Evolutionary conservation across 2,888 invertebrate genomes (phyloP).

Genomic region (Drosophila heteroneura): DNA sequence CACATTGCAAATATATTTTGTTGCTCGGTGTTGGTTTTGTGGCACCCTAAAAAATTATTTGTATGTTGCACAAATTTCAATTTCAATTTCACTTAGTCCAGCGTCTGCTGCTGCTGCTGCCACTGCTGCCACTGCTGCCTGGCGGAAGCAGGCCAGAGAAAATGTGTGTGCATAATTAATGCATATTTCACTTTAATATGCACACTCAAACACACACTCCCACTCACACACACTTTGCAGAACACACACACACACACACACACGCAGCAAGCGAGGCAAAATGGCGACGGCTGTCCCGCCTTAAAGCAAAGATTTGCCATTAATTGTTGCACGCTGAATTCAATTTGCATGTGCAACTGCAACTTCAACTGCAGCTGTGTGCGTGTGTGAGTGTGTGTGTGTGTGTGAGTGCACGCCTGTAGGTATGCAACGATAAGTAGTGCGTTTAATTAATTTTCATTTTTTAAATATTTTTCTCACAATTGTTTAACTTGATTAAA

Average conservation of each 20-base stretch:
- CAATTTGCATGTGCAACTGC: constrained; percentile 56
- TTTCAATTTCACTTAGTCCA: constrained; percentile 68
- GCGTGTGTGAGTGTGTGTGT: constrained; percentile 17
- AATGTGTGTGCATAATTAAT: constrained; percentile 76
- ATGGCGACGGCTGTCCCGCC: constrained; percentile 63
- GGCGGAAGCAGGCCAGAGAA: constrained; percentile 36
- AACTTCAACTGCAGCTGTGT: constrained; percentile 16
- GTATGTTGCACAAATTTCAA: constrained; percentile 47
- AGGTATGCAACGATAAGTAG: constrained; percentile 49
- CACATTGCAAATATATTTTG: constrained; percentile 20
- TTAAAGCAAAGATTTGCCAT: constrained; percentile 81
- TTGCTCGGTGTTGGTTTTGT: constrained; percentile 9
- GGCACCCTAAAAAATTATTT: constrained; percentile 16
- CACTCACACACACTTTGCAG: constrained; percentile 11
- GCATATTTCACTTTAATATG: constrained; percentile 80
- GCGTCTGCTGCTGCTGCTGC: not conserved
- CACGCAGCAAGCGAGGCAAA: constrained; percentile 30
- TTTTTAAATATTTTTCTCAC: constrained; percentile 11
- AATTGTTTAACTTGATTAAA: constrained; percentile 8
- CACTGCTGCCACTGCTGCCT: constrained; percentile 7
- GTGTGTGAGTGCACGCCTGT: constrained; percentile 45
- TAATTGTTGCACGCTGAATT: constrained; percentile 82
- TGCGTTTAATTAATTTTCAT: not conserved
- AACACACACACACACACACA: constrained; percentile 3
- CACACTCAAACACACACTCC: constrained; percentile 43